These are phyloP conservation scores for Marronus borbonicus DNA, from an alignment of 2,888 invertebrate genomes.

Conservation along the genomic window DNA sequence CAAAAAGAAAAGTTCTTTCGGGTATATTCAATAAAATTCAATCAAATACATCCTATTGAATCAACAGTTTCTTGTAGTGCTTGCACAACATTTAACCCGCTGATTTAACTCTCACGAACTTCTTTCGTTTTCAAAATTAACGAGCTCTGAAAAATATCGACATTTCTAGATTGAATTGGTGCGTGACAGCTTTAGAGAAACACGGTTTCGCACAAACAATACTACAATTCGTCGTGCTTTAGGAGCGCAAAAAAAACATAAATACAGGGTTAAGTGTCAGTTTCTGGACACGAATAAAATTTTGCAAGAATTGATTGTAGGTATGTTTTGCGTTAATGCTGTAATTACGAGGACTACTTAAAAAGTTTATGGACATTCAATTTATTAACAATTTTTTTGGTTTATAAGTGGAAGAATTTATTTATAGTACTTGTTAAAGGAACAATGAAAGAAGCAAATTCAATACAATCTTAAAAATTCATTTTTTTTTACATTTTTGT, in stretches of 20 bases:
- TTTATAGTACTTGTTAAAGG: no score
- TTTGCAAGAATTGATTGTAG: background rate
- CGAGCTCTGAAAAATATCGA: constrained; percentile 8
- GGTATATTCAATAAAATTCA: no score
- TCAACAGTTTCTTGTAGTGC: background rate
- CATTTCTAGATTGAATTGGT: constrained; percentile 6
- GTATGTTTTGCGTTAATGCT: no score
- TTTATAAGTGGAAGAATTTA: no score
- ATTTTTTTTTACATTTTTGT: no score
- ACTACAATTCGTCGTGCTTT: background rate
- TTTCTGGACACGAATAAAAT: background rate
- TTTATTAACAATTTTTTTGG: no score
- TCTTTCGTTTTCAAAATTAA: constrained; percentile 12
- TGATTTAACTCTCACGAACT: background rate
- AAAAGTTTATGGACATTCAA: no score
- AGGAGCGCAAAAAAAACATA: background rate
- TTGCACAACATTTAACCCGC: constrained; percentile 14
- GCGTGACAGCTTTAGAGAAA: constrained; percentile 16
- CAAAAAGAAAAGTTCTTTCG: no score
- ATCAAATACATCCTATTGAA: background rate
- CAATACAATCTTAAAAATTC: no score
- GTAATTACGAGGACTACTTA: no score
- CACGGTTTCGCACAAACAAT: constrained; percentile 3
- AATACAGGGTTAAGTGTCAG: constrained; percentile 6
- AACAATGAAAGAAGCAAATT: no score